Evolutionary conservation across 2,113 vertebrate species (phyloP).

Genomic region (Cathartes aura): DNA sequence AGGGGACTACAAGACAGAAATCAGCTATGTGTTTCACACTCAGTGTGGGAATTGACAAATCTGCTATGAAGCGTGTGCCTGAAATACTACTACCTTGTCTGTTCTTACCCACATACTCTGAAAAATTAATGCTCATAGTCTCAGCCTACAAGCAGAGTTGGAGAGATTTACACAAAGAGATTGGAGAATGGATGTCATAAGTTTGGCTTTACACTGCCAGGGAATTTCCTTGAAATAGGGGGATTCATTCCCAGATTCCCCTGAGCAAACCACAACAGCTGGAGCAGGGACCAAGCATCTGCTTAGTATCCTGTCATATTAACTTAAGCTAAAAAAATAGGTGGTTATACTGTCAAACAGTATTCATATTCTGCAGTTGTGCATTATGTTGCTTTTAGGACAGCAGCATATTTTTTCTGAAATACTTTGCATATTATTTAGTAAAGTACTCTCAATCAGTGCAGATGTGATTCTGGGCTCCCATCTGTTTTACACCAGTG

Average conservation of each 20-base stretch:
- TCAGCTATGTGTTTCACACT: neutral
- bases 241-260: neutral
- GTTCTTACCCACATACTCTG: neutral
- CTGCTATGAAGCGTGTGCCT: neutral
- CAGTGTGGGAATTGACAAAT: neutral
- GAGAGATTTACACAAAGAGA: neutral
- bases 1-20: neutral
- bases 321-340: neutral
- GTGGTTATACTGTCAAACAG: neutral
- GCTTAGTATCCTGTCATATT: neutral
- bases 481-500: neutral
- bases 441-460: neutral
- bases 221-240: neutral
- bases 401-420: neutral
- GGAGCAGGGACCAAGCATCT: neutral
- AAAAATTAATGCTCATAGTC: neutral
- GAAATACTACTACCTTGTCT: neutral
- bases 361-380: neutral
- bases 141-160: neutral
- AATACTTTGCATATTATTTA: conserved; percentile 5
- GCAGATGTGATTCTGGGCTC: neutral
- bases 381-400: neutral
- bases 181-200: neutral
- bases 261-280: neutral
- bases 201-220: neutral